These are phyloP conservation scores for Itoplectis maculator DNA, from an alignment of 2,888 invertebrate genomes.

Conservation along the genomic window DNA sequence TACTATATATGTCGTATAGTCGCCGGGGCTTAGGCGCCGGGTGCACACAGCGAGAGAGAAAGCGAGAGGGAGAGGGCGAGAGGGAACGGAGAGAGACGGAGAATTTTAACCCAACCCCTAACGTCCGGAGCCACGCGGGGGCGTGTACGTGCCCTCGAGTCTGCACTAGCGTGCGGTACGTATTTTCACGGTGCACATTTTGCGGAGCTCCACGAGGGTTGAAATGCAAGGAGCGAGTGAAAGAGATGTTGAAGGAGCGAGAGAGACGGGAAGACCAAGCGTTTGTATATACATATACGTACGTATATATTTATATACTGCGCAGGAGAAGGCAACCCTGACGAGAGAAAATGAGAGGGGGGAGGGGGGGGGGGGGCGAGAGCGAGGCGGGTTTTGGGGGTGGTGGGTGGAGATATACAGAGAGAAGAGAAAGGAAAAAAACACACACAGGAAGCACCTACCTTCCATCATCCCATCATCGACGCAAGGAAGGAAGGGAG, in stretches of 20 bases:
- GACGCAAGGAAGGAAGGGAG: constrained; percentile 53
- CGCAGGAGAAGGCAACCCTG: constrained; percentile 50
- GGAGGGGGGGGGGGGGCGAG: constrained; percentile 42
- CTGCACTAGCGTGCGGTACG: constrained; percentile 59
- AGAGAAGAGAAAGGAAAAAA: constrained; percentile 43
- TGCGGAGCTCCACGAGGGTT: constrained; percentile 62
- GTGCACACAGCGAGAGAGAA: constrained; percentile 35
- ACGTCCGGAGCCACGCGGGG: constrained; percentile 78
- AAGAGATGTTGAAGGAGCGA: constrained; percentile 49
- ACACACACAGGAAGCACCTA: constrained; percentile 27
- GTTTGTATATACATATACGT: not conserved
- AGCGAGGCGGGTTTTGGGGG: constrained; percentile 44
- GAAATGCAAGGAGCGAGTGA: constrained; percentile 54
- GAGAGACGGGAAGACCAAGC: constrained; percentile 57
- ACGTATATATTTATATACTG: too few relatives aligned
- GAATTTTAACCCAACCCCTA: constrained; percentile 73
- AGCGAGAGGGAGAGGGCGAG: constrained; percentile 47
- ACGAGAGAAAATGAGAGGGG: constrained; percentile 62
- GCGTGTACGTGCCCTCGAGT: constrained; percentile 80
- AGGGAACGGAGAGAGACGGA: constrained; percentile 56
- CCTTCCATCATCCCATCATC: constrained; percentile 55
- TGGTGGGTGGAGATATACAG: constrained; percentile 18
- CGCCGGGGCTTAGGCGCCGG: too few relatives aligned
- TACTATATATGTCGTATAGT: constrained; percentile 69
- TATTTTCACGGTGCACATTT: constrained; percentile 68